Conservation (phyloP, 2,113 vertebrate species). For the Dicentrarchus labrax region DNA sequence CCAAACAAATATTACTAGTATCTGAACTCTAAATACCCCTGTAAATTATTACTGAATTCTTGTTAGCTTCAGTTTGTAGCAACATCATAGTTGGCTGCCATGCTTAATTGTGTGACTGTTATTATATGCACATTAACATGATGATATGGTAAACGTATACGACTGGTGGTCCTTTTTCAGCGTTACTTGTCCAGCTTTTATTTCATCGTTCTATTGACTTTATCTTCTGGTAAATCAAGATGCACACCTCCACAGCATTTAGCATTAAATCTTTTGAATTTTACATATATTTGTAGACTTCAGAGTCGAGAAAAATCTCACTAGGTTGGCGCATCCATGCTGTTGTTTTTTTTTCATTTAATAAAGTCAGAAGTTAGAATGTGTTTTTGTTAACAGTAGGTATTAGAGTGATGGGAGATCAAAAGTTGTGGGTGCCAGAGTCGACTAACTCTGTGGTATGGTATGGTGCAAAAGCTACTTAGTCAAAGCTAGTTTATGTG, state of each 20-base stretch:
- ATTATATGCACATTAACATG: neutral
- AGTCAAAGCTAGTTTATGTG: slow-evolving; percentile 1
- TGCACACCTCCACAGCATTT: neutral
- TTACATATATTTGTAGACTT: neutral
- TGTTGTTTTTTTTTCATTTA: slow-evolving; percentile 26
- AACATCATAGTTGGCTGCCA: neutral
- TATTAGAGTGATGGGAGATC: slow-evolving; percentile 12
- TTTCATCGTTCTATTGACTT: neutral
- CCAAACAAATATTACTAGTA: neutral
- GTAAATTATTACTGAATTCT: neutral
- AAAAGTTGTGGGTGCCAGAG: slow-evolving; percentile 23
- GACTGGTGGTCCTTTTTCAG: neutral
- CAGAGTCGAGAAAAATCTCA: slow-evolving; percentile 17
- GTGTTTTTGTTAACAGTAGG: neutral
- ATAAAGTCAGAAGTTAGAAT: neutral
- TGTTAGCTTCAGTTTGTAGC: neutral
- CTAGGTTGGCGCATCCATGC: neutral
- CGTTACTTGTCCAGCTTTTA: neutral
- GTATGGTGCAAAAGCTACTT: neutral
- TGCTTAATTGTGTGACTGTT: neutral
- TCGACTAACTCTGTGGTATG: neutral
- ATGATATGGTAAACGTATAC: neutral
- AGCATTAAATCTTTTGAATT: neutral
- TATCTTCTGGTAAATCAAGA: neutral
- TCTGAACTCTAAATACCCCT: too few relatives aligned